These are phyloP conservation scores for Euplagia quadripunctaria DNA, from an alignment of 2,888 invertebrate species.

Conservation along the genomic window DNA sequence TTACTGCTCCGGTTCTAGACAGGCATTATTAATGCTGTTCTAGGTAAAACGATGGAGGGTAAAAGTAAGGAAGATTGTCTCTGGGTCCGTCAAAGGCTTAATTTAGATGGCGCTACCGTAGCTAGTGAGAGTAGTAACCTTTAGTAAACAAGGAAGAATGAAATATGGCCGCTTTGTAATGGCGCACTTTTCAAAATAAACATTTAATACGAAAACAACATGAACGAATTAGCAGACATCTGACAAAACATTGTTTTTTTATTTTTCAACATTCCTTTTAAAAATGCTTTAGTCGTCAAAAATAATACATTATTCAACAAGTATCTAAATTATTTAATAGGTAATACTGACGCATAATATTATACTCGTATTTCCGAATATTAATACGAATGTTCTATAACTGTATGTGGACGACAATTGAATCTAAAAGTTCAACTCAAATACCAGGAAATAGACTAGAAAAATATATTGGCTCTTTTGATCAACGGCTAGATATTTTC, in stretches of 20 bases:
- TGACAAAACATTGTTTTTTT: not conserved
- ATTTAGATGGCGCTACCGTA: not conserved
- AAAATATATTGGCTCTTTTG: constrained; percentile 14
- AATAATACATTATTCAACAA: no score
- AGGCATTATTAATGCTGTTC: constrained; percentile 1
- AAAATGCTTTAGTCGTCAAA: not conserved
- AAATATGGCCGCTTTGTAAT: not conserved
- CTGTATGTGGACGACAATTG: not conserved
- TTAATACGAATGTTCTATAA: not conserved
- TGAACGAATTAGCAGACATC: not conserved
- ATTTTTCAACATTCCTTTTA: not conserved
- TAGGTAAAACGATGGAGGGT: not conserved
- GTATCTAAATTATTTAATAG: not conserved
- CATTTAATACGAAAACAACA: not conserved
- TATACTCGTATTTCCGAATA: not conserved
- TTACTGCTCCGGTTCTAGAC: constrained; percentile 23
- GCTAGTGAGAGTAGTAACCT: not conserved
- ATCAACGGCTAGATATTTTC: constrained; percentile 12
- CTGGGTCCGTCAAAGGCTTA: no score
- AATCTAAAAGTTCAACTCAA: not conserved
- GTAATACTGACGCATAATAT: not conserved
- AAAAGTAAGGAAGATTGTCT: no score
- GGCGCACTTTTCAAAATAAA: not conserved
- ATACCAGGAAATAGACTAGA: constrained; percentile 15
- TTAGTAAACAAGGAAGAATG: no score